Conservation (phyloP, 1,140 invertebrate genomes). For the Brachionus paranguensis region DNA sequence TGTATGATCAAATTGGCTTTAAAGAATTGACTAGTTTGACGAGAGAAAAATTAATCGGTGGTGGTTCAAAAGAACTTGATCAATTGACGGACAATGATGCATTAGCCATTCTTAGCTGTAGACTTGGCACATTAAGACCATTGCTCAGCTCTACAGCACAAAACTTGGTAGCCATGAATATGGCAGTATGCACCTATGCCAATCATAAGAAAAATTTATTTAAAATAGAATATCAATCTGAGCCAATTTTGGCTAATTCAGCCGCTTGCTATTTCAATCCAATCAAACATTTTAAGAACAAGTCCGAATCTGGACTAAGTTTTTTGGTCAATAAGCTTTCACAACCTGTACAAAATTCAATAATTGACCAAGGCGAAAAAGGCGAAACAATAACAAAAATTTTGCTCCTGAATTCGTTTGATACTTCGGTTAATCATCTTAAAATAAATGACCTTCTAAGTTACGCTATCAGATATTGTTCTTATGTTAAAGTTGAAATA, state of each 20-base stretch:
- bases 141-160: not conserved
- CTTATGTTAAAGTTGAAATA: not conserved
- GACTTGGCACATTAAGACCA: not conserved
- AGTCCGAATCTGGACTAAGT: not conserved
- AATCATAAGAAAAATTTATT: not conserved
- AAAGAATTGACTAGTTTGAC: not conserved
- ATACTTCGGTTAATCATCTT: not conserved
- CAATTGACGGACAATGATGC: not conserved
- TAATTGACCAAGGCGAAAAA: slow-evolving; percentile 9
- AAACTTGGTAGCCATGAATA: not conserved
- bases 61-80: too few species aligned
- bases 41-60: too few species aligned
- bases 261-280: not conserved
- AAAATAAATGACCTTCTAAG: not conserved
- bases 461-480: not conserved
- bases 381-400: not conserved
- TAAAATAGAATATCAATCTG: slow-evolving; percentile 2
- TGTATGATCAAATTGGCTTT: not conserved
- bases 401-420: not conserved
- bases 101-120: not conserved
- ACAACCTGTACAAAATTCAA: not conserved
- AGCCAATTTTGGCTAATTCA: not conserved
- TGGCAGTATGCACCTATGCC: not conserved
- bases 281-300: not conserved
- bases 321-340: not conserved